phyloP scores from a whole-genome alignment of 2,797 vertebrate genomes.

The Artibeus jamaicensis region DNA sequence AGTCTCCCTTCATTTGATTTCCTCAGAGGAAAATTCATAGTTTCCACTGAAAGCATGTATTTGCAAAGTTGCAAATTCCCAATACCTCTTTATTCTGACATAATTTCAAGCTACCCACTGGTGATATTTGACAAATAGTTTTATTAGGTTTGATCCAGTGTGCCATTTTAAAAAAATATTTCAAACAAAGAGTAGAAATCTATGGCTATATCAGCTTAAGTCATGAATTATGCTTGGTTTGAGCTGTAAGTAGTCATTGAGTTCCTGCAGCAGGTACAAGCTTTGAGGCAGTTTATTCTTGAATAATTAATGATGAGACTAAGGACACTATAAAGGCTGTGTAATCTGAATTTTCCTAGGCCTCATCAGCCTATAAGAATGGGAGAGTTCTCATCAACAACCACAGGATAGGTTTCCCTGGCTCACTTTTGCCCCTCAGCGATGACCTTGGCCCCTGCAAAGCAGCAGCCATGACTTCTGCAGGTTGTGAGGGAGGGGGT shows the following conservation, averaged over 20 bases:
- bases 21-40: constrained; percentile 13
- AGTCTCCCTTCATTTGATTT: constrained; percentile 12
- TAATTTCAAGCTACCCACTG: constrained; percentile 38
- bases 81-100: constrained; percentile 46
- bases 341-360: neutral
- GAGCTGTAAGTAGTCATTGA: constrained; percentile 5
- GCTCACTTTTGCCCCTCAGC: fast-evolving
- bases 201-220: constrained; percentile 31
- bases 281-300: neutral
- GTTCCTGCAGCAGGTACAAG: neutral
- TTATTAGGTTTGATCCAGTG: constrained; percentile 60
- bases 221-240: constrained; percentile 29
- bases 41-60: constrained; percentile 35
- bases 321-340: neutral
- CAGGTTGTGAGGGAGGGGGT: neutral
- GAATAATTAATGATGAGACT: constrained; percentile 48
- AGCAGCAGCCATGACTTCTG: neutral
- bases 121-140: constrained; percentile 64
- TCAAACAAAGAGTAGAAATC: constrained; percentile 51
- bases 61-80: constrained; percentile 53
- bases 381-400: neutral
- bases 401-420: neutral
- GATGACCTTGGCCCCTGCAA: neutral
- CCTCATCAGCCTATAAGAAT: neutral
- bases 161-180: constrained; percentile 4